phyloP scores from a whole-genome alignment of 2,888 invertebrate genomes.

The Tridacna crocea region DNA sequence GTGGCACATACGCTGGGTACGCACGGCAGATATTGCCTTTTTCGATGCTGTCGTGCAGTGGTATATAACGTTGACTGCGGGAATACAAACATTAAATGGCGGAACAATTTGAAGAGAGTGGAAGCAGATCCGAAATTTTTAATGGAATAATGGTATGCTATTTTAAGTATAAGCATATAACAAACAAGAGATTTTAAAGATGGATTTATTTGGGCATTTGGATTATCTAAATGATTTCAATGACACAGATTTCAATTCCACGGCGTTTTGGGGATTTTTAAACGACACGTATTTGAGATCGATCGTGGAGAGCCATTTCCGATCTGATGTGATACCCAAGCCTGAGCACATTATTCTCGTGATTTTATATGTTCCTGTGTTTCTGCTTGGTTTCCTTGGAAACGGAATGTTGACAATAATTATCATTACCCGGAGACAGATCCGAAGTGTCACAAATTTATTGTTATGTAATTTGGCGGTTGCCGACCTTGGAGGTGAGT shows the following conservation, averaged over 20 bases:
- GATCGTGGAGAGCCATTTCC: slow-evolving; percentile 11
- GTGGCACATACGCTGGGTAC: too few species aligned
- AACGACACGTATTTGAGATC: slow-evolving; percentile 12
- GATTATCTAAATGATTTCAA: slow-evolving; percentile 18
- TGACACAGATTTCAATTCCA: slow-evolving; percentile 1
- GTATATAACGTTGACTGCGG: neutral
- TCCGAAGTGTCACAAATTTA: slow-evolving; percentile 68
- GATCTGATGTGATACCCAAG: neutral
- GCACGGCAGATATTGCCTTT: too few species aligned
- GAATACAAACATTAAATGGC: neutral
- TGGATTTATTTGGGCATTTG: slow-evolving; percentile 9
- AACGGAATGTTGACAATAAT: slow-evolving; percentile 64
- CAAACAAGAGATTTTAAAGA: neutral
- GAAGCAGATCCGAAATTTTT: too few species aligned
- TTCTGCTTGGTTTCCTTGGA: slow-evolving; percentile 66
- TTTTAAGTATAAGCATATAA: too few species aligned
- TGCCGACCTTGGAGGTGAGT: slow-evolving; percentile 68
- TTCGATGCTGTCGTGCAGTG: too few species aligned
- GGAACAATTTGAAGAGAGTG: too few species aligned
- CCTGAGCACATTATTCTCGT: slow-evolving; percentile 53
- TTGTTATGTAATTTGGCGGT: slow-evolving; percentile 69
- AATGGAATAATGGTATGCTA: too few species aligned
- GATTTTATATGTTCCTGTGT: slow-evolving; percentile 65
- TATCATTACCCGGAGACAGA: slow-evolving; percentile 55
- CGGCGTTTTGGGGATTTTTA: neutral